Base-by-base conservation (phyloP, 2,797 vertebrate species). In the Coluber constrictor region DNA sequence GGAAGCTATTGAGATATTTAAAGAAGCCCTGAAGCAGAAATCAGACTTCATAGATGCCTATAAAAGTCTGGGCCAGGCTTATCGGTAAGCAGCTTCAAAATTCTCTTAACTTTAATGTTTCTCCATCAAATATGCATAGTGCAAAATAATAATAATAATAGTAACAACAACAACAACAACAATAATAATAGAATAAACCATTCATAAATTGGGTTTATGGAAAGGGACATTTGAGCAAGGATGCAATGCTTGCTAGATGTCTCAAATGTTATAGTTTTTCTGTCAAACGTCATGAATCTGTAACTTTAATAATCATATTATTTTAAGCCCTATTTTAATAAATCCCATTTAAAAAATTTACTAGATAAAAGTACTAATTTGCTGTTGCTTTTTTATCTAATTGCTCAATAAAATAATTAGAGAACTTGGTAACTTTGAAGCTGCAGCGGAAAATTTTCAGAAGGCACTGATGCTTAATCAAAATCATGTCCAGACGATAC, bases 1-100 rank as follows among this genome's bases (percentile, higher is more conserved):
- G 99, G 99, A 99, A 98, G 99, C 99, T 94, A 99, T 99, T 87
- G 99, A 99, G 94, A 98, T 99, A 0, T 99, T 99, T 96, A 99
- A 99, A 98, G 99, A 99, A 97, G 98, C 99, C 12, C 95, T 99
- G 95, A 99, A 98, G 95, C 97, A 99, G 95, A 99, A 99, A 97
- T 97, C 98, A 54, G 99, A 99, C 95, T 99, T 99, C 88, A 99
- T 99, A 94, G 99, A 99, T 96, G 99, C 99, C 0, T 99, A 99
- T 96, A 99, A 99, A 97, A 99, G 99, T 95, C 98, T 99, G 1
- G 99, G 99, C 8, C 99, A 99, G 97, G 99, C 99, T 27, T 99
- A 99, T 97, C 98, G 99, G 99, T 99, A 96, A 95, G 94, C 93
- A 29, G 32, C 55, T 92, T 94, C 56, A 92, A 55, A 93, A 94